Conservation (phyloP, 2,113 vertebrate species). For the Rhinopomastus cyanomelas region DNA sequence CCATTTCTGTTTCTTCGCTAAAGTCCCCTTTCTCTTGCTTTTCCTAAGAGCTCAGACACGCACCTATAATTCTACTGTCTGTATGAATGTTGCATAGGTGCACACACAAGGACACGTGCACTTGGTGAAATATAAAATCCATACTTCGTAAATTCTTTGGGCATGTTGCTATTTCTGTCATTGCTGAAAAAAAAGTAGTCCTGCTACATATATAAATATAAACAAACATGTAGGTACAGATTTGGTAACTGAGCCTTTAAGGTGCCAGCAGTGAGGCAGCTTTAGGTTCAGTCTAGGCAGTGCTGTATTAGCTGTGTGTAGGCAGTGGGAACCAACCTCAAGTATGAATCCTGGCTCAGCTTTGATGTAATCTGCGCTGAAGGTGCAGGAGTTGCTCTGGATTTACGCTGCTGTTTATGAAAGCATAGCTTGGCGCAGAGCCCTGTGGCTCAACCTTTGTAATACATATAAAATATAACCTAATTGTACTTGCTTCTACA, state of each 20-base stretch:
- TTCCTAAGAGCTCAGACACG: background rate
- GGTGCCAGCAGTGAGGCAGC: background rate
- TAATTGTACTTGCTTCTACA: constrained; percentile 43
- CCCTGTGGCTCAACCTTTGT: background rate
- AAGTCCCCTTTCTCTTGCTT: background rate
- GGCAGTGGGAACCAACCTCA: background rate
- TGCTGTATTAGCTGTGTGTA: background rate
- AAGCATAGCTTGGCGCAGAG: background rate
- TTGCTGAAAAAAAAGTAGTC: background rate
- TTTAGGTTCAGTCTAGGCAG: background rate
- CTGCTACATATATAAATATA: background rate
- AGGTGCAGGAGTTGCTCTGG: constrained; percentile 17
- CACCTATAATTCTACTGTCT: background rate
- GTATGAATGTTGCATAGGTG: rapidly evolving
- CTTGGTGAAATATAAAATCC: background rate
- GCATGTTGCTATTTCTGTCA: background rate
- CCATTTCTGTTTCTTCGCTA: background rate
- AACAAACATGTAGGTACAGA: no score
- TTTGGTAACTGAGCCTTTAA: background rate
- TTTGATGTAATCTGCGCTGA: constrained; percentile 13
- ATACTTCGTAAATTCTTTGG: background rate
- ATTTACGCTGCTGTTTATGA: constrained; percentile 23
- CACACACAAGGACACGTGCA: rapidly evolving
- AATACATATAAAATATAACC: constrained; percentile 6
- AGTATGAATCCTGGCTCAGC: background rate